These are phyloP conservation scores for Montipora cactus DNA, from an alignment of 64 coral and sea anemone species.

Conservation along the genomic window DNA sequence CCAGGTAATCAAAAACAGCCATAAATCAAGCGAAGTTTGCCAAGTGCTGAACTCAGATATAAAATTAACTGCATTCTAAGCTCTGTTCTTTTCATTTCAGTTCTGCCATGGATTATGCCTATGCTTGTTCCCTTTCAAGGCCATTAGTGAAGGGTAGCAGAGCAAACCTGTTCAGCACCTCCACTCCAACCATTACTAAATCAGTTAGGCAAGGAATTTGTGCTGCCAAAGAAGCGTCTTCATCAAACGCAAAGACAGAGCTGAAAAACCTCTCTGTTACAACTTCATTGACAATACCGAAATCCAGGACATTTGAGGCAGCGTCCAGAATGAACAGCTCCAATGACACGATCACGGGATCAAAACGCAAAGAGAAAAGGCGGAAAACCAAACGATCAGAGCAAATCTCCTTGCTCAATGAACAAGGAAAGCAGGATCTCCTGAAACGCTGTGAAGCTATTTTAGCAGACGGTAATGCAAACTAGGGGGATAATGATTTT, in stretches of 20 bases:
- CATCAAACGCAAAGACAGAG: not conserved
- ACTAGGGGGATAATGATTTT: not conserved
- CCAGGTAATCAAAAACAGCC: no score
- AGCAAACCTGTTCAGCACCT: not conserved
- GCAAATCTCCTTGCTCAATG: slow-evolving; percentile 16
- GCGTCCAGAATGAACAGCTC: no score
- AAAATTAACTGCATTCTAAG: not conserved
- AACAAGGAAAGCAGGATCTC: not conserved
- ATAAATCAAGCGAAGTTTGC: no score
- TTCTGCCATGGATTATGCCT: slow-evolving; percentile 37
- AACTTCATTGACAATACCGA: not conserved
- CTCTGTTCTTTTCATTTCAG: slow-evolving; percentile 3
- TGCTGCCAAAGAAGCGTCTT: not conserved
- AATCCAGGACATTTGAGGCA: no score
- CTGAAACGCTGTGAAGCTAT: slow-evolving; percentile 1
- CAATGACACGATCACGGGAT: not conserved
- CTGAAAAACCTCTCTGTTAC: not conserved
- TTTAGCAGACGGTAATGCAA: not conserved
- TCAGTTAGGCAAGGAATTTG: slow-evolving; percentile 11
- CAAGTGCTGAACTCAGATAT: no score
- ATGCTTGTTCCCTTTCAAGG: slow-evolving; percentile 30
- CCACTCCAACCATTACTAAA: not conserved
- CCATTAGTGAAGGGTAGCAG: not conserved
- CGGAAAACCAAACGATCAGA: not conserved
- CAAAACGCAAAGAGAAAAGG: not conserved